Evolutionary conservation across 2,113 vertebrate species (phyloP), one percentile per base, ranked within the genome.

Genomic region (Columba livia): DNA sequence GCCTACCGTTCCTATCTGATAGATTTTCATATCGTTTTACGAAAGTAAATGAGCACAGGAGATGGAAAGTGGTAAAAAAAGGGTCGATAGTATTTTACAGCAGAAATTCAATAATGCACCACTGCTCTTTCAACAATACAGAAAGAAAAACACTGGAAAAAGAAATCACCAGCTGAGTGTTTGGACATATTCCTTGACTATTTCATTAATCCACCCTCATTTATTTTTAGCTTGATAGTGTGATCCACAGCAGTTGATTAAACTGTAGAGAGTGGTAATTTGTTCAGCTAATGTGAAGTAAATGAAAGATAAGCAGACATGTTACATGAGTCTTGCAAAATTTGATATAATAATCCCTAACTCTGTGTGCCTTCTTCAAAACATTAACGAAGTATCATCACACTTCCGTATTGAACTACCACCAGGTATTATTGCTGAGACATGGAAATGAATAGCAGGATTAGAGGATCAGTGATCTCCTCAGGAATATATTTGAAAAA

Each of bases 171-270:
- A 87, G 24, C 60, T 66, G 82, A 88, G 34, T 88, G 54, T 94
- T 92, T 93, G 91, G 89, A 92, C 61, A 64, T 89, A 82, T 79
- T 92, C 77, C 70, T 94, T 83, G 79, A 92, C 82, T 90, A 74
- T 92, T 94, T 87, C 66, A 89, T 93, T 86, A 95, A 87, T 80
- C 56, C 61, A 73, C 62, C 31, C 88, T 97, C 42, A 18, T 92
- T 93, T 97, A 88, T 96, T 96, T 96, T 95, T 92, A 85, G 70
- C 26, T 89, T 95, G 85, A 89, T 88, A 67, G 57, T 69, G 61
- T 86, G 90, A 96, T 95, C 85, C 89, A 74, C 86, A 96, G 87
- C 82, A 96, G 73, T 61, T 90, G 93, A 96, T 96, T 79, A 87
- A 96, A 89, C 25, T 71, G 62, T 15, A 92, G 62, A 77, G 77